Evolutionary conservation across 2,888 invertebrate genomes (phyloP).

Genomic region (Parnassius mnemosyne): DNA sequence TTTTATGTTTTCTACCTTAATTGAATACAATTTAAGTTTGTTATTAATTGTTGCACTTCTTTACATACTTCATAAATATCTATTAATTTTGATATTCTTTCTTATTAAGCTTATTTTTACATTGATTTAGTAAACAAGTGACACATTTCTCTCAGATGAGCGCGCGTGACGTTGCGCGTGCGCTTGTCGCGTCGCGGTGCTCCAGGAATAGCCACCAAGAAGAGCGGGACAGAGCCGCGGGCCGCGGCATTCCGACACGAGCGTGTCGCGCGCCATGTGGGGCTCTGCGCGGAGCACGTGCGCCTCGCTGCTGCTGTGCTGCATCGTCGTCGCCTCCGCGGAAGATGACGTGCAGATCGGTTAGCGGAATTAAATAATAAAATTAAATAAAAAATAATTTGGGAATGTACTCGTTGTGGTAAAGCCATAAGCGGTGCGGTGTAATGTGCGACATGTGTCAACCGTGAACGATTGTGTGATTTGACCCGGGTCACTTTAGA

Average conservation of each 20-base stretch:
- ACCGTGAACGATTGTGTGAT: background rate
- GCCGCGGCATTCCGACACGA: background rate
- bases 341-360: conserved; percentile 16
- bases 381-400: too few species aligned
- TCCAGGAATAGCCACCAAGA: conserved; percentile 6
- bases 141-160: conserved; percentile 2
- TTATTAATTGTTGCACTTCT: too few species aligned
- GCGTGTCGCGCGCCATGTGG: conserved; percentile 2
- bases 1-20: too few species aligned
- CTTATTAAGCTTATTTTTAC: background rate
- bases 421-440: background rate
- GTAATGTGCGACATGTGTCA: background rate
- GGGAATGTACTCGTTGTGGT: background rate
- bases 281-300: conserved; percentile 15
- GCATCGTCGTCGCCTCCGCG: conserved; percentile 1
- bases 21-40: too few species aligned
- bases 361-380: conserved; percentile 2
- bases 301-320: conserved; percentile 1
- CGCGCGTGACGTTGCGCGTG: background rate
- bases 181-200: background rate
- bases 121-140: conserved; percentile 4
- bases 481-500: background rate
- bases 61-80: too few species aligned
- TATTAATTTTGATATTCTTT: too few species aligned
- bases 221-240: background rate